Evolutionary conservation across 2,888 invertebrate species (phyloP).

Genomic region (Tetropium fuscum): DNA sequence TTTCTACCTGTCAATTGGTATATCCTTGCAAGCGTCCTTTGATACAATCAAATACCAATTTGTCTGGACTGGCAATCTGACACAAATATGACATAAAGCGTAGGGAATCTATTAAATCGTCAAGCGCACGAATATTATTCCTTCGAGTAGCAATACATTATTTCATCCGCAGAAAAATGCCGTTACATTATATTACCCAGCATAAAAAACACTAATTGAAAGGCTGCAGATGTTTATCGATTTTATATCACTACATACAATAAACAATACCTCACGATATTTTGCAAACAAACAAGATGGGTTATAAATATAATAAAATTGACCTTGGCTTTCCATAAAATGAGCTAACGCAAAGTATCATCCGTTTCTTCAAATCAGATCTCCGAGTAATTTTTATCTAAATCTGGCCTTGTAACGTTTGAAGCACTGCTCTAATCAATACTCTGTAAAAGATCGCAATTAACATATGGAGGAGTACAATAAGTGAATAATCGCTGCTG

Average conservation of each 20-base stretch:
- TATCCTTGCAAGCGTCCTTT: no score
- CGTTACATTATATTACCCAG: constrained; percentile 29
- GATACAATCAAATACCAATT: constrained; percentile 3
- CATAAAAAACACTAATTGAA: constrained; percentile 46
- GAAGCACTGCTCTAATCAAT: constrained; percentile 23
- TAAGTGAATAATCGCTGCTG: neutral
- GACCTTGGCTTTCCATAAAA: constrained; percentile 54
- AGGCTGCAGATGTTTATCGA: constrained; percentile 50
- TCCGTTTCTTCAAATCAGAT: constrained; percentile 51
- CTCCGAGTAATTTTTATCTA: constrained; percentile 40
- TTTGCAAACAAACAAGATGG: constrained; percentile 49
- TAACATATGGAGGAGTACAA: constrained; percentile 11
- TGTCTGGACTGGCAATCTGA: constrained; percentile 13
- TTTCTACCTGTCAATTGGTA: no score
- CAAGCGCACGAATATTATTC: neutral
- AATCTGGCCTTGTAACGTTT: constrained; percentile 53
- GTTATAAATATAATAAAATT: constrained; percentile 50
- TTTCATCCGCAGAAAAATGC: constrained; percentile 21
- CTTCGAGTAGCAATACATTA: neutral
- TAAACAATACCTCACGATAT: constrained; percentile 55
- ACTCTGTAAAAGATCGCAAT: constrained; percentile 21
- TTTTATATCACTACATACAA: constrained; percentile 49
- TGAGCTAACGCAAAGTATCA: constrained; percentile 48
- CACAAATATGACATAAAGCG: neutral
- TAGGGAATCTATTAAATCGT: constrained; percentile 2